Evolutionary conservation across 2,888 invertebrate genomes (phyloP).

Genomic region (Orchesellides sinensis): DNA sequence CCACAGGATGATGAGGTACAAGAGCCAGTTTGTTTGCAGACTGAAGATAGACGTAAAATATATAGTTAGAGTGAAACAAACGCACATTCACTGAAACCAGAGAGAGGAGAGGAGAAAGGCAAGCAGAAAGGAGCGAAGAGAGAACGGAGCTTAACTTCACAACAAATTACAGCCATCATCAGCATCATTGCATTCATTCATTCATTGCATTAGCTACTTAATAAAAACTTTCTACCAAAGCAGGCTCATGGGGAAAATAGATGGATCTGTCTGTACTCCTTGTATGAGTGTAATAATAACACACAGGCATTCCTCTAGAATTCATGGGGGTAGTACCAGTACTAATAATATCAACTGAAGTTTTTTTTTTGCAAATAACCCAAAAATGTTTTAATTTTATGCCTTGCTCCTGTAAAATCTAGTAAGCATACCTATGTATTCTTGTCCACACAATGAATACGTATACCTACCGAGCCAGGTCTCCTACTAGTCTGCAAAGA

Average conservation of each 20-base stretch:
- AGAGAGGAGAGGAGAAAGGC: not conserved
- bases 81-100: not conserved
- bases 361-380: no score
- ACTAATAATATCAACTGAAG: no score
- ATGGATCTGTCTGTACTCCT: no score
- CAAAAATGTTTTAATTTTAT: no score
- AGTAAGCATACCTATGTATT: not conserved
- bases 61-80: not conserved
- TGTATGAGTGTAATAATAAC: no score
- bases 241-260: no score
- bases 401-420: no score
- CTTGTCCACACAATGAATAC: not conserved
- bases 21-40: not conserved
- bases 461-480: no score
- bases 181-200: constrained; percentile 54
- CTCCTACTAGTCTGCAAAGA: not conserved
- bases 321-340: no score
- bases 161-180: constrained; percentile 55
- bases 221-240: constrained; percentile 29
- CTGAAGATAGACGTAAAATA: not conserved
- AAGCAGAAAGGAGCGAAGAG: not conserved
- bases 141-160: constrained; percentile 55
- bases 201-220: constrained; percentile 23
- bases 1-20: not conserved
- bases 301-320: no score